phyloP scores from a whole-genome alignment of 2,888 invertebrate species.

The Anthophora plumipes region DNA sequence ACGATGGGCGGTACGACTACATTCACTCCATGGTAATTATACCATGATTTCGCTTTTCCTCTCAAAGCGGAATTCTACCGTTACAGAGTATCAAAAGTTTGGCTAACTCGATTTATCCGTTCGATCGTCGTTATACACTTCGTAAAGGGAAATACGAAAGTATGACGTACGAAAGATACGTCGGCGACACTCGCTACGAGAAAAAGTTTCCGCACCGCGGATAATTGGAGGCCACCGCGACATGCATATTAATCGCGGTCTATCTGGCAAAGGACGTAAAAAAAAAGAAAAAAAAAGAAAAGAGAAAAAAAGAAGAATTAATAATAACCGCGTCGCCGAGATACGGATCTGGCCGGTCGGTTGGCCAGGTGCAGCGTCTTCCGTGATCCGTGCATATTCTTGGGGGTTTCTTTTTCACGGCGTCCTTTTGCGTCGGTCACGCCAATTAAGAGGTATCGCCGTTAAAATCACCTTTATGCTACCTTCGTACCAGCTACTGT shows the following conservation, averaged over 20 bases:
- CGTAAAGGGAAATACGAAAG: not conserved
- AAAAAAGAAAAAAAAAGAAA: conserved; percentile 65
- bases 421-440: conserved; percentile 73
- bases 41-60: conserved; percentile 4
- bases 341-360: conserved; percentile 74
- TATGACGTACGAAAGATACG: conserved; percentile 23
- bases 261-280: conserved; percentile 62
- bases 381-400: conserved; percentile 69
- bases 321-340: conserved; percentile 72
- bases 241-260: conserved; percentile 71
- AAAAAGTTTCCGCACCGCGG: conserved; percentile 46
- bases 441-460: conserved; percentile 78
- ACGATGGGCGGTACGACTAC: not conserved
- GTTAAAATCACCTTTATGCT: conserved; percentile 75
- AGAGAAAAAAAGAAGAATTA: conserved; percentile 69
- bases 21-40: conserved; percentile 18
- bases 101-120: not conserved
- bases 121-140: not conserved
- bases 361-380: conserved; percentile 72
- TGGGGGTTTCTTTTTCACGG: conserved; percentile 67
- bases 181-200: conserved; percentile 6
- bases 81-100: not conserved
- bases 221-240: conserved; percentile 64
- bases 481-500: conserved; percentile 62
- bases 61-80: not conserved